Evolutionary conservation across 2,888 invertebrate species (phyloP).

Genomic region (Disparrhopalites patrizii): DNA sequence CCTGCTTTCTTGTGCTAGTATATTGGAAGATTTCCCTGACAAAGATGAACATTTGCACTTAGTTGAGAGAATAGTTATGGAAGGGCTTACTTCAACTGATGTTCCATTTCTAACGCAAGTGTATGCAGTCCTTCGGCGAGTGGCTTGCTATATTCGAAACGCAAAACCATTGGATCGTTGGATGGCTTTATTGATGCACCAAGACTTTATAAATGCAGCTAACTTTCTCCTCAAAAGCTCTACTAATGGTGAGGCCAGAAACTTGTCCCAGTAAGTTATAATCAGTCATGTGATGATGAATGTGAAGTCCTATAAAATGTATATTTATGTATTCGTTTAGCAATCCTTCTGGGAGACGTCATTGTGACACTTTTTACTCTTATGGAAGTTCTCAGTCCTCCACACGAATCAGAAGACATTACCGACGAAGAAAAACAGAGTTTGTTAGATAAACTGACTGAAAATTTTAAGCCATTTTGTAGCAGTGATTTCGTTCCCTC

Average conservation of each 20-base stretch:
- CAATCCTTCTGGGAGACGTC: constrained; percentile 39
- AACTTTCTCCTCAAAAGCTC: constrained; percentile 72
- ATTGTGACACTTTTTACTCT: constrained; percentile 38
- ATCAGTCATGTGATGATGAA: no score
- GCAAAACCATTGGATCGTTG: constrained; percentile 56
- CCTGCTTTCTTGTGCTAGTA: constrained; percentile 66
- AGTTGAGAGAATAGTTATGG: constrained; percentile 56
- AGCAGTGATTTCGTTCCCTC: constrained; percentile 37
- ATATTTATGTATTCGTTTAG: constrained; percentile 23
- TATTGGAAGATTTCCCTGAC: constrained; percentile 58
- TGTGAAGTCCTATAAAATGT: no score
- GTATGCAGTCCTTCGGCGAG: constrained; percentile 65
- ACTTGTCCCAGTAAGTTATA: no score
- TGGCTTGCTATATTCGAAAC: constrained; percentile 69
- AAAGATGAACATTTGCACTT: constrained; percentile 59
- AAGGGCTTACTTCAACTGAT: constrained; percentile 25
- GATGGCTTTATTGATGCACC: constrained; percentile 49
- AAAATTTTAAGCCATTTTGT: constrained; percentile 32
- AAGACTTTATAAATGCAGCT: constrained; percentile 54
- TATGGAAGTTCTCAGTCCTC: constrained; percentile 33
- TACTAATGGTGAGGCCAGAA: constrained; percentile 62
- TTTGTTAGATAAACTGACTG: background rate
- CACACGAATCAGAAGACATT: background rate
- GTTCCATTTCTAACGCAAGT: constrained; percentile 37
- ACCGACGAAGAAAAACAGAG: background rate